Evolutionary conservation across 2,888 invertebrate genomes (phyloP).

Genomic region (Lithosia quadra): DNA sequence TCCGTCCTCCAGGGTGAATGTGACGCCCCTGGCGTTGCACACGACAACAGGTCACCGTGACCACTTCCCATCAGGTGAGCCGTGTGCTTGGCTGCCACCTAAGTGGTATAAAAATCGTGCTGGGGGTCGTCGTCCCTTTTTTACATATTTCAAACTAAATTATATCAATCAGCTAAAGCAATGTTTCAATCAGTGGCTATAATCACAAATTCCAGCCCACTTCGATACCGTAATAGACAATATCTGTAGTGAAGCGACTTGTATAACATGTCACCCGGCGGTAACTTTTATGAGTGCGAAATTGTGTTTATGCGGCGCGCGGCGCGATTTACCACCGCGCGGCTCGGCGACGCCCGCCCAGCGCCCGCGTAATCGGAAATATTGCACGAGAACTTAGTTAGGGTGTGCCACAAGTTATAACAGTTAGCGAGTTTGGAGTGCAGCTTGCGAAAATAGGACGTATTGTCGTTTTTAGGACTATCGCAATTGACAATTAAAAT

Average conservation of each 20-base stretch:
- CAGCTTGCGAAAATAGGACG: background rate
- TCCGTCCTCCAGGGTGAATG: no score
- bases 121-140: no score
- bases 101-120: no score
- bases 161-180: constrained; percentile 40
- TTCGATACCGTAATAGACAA: constrained; percentile 61
- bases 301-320: constrained; percentile 83
- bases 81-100: no score
- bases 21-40: no score
- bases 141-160: no score
- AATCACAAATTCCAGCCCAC: constrained; percentile 28
- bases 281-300: constrained; percentile 85
- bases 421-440: constrained; percentile 33
- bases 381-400: constrained; percentile 78
- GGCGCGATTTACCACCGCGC: constrained; percentile 73
- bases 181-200: constrained; percentile 30
- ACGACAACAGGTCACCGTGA: no score
- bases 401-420: constrained; percentile 33
- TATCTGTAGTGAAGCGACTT: constrained; percentile 46
- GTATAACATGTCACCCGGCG: constrained; percentile 64
- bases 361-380: constrained; percentile 77
- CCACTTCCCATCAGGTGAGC: no score
- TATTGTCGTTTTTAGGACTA: background rate
- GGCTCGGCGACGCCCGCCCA: constrained; percentile 38
- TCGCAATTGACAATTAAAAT: no score